Percentiles rank a stretch among this genome's conserved stretches.
Conservation (phyloP, 2,113 vertebrate genomes). For the Bagarius yarrelli region DNA sequence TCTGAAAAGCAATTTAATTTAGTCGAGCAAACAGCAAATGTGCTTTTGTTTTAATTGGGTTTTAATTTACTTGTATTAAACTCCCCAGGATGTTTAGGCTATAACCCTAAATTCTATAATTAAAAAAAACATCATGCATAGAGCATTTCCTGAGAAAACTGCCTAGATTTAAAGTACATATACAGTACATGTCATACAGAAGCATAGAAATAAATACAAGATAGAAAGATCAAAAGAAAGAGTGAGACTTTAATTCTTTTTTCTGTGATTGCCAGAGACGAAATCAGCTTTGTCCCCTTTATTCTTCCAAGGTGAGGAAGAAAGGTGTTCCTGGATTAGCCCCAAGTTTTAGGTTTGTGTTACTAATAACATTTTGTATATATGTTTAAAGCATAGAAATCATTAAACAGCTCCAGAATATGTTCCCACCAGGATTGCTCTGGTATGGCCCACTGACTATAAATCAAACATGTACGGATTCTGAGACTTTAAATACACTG, state of each 20-base stretch:
- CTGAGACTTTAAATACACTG: constrained; percentile 2
- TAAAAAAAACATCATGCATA: no score
- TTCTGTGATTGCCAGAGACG: constrained; percentile 39
- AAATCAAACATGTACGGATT: constrained; percentile 15
- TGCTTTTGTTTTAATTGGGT: background rate
- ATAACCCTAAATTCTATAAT: no score
- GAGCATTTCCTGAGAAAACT: no score
- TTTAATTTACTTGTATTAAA: background rate
- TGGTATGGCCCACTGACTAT: background rate
- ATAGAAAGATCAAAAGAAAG: no score
- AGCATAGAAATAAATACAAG: no score
- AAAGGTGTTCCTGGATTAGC: background rate
- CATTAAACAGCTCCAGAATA: background rate
- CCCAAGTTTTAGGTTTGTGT: background rate
- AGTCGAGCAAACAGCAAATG: background rate
- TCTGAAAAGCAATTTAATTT: background rate
- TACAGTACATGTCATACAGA: no score
- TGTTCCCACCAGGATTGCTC: background rate
- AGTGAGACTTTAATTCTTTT: no score
- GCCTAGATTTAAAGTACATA: background rate
- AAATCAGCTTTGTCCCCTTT: constrained; percentile 41
- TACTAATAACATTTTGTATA: background rate
- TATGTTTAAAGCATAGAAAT: background rate
- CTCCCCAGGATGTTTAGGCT: background rate
- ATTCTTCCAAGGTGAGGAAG: background rate